Percentiles rank a stretch among this genome's conserved stretches.
phyloP scores from a whole-genome alignment of 2,113 vertebrate genomes.

The Pampusana beccarii region DNA sequence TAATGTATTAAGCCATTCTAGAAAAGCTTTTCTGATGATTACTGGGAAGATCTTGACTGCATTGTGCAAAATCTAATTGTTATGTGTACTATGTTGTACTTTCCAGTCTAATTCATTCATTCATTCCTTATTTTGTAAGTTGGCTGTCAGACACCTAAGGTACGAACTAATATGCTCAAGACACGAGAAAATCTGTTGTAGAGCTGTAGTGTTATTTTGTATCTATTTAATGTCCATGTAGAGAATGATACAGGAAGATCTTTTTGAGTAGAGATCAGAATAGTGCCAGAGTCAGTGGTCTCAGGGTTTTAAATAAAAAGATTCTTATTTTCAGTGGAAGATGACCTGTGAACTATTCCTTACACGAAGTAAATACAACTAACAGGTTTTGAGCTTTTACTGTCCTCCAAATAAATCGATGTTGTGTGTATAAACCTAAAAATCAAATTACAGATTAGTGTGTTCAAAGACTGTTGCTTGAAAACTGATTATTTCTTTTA shows the following conservation, averaged over 20 bases:
- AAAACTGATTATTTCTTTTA: neutral
- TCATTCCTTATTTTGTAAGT: neutral
- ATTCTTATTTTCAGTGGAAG: neutral
- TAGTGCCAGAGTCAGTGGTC: neutral
- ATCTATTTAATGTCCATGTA: neutral
- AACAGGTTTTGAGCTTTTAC: neutral
- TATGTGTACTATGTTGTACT: neutral
- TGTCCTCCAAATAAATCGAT: neutral
- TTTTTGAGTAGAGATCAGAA: neutral
- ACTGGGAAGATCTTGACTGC: neutral
- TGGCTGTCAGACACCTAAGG: neutral
- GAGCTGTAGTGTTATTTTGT: neutral
- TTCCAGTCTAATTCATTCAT: conserved; percentile 1
- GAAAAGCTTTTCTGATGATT: neutral
- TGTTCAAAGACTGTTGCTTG: neutral
- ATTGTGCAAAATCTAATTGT: neutral
- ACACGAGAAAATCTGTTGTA: neutral
- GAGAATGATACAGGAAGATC: neutral
- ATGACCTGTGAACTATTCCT: neutral
- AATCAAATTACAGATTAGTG: neutral
- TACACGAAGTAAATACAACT: neutral
- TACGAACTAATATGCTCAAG: neutral
- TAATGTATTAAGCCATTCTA: neutral
- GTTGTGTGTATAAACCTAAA: neutral
- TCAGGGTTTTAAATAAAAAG: neutral